Base-by-base conservation (phyloP, 2,113 vertebrate species). In the Myanophis thanlyinensis region DNA sequence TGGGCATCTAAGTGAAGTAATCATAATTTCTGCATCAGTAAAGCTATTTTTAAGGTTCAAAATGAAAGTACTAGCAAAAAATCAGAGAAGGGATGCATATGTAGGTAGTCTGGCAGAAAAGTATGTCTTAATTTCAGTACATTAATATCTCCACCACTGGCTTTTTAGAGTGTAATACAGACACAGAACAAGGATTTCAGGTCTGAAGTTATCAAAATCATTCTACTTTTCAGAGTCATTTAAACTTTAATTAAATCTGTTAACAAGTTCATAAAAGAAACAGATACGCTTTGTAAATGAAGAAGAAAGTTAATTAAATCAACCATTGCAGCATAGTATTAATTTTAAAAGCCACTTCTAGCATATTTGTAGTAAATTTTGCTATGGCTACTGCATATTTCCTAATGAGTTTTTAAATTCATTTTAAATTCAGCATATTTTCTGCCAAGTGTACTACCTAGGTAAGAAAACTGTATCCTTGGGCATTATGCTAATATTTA, bases 191-290 rank as follows among this genome's bases (percentile, higher is more conserved):
- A 95, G 94, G 88, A 95, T 97, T 96, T 97, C 93, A 53, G 89
- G 51, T 94, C 95, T 97, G 86, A 93, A 92, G 91, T 62, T 92
- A 97, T 96, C 94, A 97, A 97, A 97, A 89, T 93, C 89, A 93
- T 94, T 97, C 95, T 96, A 59, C 92, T 97, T 92, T 96, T 97
- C 93, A 92, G 94, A 96, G 95, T 95, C 97, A 95, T 98, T 98
- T 97, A 95, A 97, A 97, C 94, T 97, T 97, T 98, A 98, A 98
- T 98, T 98, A 97, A 97, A 96, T 94, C 96, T 94, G 93, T 97
- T 97, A 97, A 95, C 94, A 95, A 96, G 95, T 97, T 97, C 96
- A 97, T 98, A 97, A 98, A 97, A 91, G 91, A 97, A 96, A 96
- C 96, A 97, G 96, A 97, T 97, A 97, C 93, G 95, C 96, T 98